These are phyloP conservation scores for Oreocharis arfaki DNA, from an alignment of 2,113 vertebrate genomes.

Conservation along the genomic window DNA sequence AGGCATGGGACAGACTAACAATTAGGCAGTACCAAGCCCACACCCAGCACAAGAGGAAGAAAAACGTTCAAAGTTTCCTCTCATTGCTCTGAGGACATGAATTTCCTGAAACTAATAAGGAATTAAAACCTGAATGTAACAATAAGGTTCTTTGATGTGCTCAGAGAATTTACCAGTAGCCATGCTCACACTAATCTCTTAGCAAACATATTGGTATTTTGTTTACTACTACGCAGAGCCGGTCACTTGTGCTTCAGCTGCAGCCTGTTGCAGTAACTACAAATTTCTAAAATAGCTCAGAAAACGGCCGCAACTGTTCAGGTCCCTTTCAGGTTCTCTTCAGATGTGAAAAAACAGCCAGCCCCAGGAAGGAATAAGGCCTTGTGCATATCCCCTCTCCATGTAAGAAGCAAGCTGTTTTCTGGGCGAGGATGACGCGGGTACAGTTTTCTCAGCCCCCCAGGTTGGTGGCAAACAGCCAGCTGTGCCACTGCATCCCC, in stretches of 20 bases:
- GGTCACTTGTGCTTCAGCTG: fast-evolving
- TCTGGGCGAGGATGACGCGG: fast-evolving
- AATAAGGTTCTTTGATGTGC: conserved; percentile 44
- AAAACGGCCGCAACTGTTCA: neutral
- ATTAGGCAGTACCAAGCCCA: conserved; percentile 52
- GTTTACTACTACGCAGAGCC: neutral
- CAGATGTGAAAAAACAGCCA: neutral
- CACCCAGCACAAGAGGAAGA: conserved; percentile 60
- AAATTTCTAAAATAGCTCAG: neutral
- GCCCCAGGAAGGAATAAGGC: neutral
- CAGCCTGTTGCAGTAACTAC: neutral
- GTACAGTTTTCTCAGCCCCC: neutral
- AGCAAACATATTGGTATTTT: neutral
- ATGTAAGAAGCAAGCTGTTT: neutral
- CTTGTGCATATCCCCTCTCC: neutral
- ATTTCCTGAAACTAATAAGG: conserved; percentile 36
- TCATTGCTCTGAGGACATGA: conserved; percentile 55
- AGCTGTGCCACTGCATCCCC: fast-evolving
- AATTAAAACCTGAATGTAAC: conserved; percentile 49
- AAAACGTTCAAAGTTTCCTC: conserved; percentile 59
- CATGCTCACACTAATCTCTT: neutral
- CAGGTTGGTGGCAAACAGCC: neutral
- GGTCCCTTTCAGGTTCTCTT: neutral
- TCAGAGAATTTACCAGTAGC: conserved; percentile 7
- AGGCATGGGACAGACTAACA: conserved; percentile 50